Base-by-base conservation (phyloP, 2,888 invertebrate genomes). In the Rhorus exstirpatorius region DNA sequence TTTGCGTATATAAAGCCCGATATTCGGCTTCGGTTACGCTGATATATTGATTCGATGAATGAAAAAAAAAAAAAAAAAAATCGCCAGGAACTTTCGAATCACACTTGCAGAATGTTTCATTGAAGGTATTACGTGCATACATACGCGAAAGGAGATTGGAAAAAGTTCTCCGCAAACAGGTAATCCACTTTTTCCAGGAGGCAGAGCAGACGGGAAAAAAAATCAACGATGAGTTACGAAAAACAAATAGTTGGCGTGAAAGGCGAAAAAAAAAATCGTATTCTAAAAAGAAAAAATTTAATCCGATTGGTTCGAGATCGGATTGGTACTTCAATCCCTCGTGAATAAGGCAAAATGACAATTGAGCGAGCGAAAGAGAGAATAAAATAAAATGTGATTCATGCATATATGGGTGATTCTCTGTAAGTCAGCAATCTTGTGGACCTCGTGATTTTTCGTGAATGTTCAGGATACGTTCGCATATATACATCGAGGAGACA, bases 31-130 rank as follows among this genome's bases (percentile, higher is more conserved):
- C 58, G 76, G 51, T 68, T 26, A 38, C 41, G 71, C 51, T 71
- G 76, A 77, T 77, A 65, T 72, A 81, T 81, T 77, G 81, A 81
- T 77, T 72, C 58, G 76, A 12, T 8, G 35, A 24, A 31, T 46
- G 19, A 26, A 44, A 19, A 17, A 49, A 35, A 19, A 49, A 72
- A 63, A 58, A 70, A 58, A 76, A 21, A 17, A 58, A 49, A 70
- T 63, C 58, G 63, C 38, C 70, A n/a, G 21, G 51, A 38, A 60
- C 44, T n/a, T 35, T n/a, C 65, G 44, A 71, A 67, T 67, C 51
- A 81, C 38, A 24, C 71, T 60, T 24, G 44, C 70, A 31, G 70
- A 46, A 46, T 53, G 38, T 81, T 67, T n/a, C 14, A 35, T 24
- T 31, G 31, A 24, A 38, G 31, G 49, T 49, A 26, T 63, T 31